Conservation (phyloP, 2,888 invertebrate species). For the Pinctada fucata region DNA sequence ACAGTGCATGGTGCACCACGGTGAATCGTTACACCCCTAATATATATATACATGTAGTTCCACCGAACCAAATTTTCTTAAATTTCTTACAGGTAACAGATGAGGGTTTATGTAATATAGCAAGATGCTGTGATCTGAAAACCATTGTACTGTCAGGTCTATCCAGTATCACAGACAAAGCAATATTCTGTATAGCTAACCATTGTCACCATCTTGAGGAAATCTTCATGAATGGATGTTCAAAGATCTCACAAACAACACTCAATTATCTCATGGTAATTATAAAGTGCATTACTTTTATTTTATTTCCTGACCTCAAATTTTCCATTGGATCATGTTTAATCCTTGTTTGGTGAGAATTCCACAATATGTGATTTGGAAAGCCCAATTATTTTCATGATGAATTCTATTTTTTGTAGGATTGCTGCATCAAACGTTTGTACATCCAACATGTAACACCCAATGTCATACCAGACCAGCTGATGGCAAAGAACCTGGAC, state of each 20-base stretch:
- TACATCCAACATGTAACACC: constrained; percentile 69
- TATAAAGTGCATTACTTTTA: constrained; percentile 4
- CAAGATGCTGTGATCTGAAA: constrained; percentile 61
- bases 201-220: constrained; percentile 70
- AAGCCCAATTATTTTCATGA: no score
- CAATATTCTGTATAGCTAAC: constrained; percentile 72
- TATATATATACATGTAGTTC: no score
- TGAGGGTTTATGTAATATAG: constrained; percentile 65
- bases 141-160: constrained; percentile 69
- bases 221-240: constrained; percentile 73
- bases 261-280: constrained; percentile 69
- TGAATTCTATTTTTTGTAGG: constrained; percentile 57
- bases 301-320: not conserved
- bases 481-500: constrained; percentile 73
- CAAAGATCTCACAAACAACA: constrained; percentile 64
- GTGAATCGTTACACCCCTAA: no score
- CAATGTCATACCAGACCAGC: constrained; percentile 68
- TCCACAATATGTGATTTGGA: no score
- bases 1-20: no score
- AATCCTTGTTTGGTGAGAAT: no score
- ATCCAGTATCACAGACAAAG: constrained; percentile 69
- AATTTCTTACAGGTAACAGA: constrained; percentile 69
- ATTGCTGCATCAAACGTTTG: constrained; percentile 68
- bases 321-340: not conserved
- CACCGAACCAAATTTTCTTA: not conserved